Evolutionary conservation across 2,797 vertebrate species (phyloP), one percentile per base, ranked within the genome.

Genomic region (Enteromius fasciolatus): DNA sequence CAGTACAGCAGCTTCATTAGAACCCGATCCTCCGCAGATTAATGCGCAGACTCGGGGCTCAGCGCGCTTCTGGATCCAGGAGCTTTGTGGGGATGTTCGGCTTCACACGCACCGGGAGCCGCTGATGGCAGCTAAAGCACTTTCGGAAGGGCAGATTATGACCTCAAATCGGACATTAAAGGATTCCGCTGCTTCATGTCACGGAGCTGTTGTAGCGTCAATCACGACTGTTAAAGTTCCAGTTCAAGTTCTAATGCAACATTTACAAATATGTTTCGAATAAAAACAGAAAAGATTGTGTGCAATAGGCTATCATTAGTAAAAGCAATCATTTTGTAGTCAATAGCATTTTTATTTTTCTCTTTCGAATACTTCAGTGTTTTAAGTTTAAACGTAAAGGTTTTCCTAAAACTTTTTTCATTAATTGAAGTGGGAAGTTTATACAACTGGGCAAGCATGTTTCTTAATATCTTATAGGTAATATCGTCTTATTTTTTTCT

Each of bases 111-210:
- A 79, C 74, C 84, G 3, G 86, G 85, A 89, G 87, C 87, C 63
- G 72, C 74, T 78, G 86, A 75, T 57, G 79, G 87, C 8, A 78
- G 77, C 75, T 86, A 91, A 90, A 93, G 89, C 93, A 89, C 91
- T 93, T 93, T 91, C 87, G 90, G 92, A 92, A 92, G 92, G 88
- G 86, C 90, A 90, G 89, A 94, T 94, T 91, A 92, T 77, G 88
- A 90, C 92, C 90, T 91, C 77, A 33, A 64, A 44, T 18, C 61
- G 80, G 88, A 92, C 90, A 91, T 92, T 91, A 93, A 84, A 72
- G 87, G 90, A 90, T 92, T 86, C 89, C 74, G 89, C 54, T 25
- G 54, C 23, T 4, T 18, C 81, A 82, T 76, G 46, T 77, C 81
- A 78, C 87, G 89, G 87, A 41, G n/a, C 3, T 86, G 90, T 86